phyloP scores from a whole-genome alignment of 2,797 vertebrate genomes.

The Eurystomus glaucurus region DNA sequence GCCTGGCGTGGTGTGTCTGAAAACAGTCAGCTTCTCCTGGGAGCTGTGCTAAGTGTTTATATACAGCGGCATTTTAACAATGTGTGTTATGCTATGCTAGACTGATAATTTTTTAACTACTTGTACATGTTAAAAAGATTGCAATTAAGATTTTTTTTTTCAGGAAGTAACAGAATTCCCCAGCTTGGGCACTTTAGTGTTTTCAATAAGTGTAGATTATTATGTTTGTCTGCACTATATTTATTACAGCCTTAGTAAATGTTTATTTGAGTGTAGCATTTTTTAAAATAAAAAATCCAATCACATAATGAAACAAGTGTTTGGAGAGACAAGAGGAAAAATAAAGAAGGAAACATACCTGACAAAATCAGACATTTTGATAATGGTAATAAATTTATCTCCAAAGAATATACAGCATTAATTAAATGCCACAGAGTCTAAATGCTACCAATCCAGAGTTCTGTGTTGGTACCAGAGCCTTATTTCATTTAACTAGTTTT shows the following conservation, averaged over 20 bases:
- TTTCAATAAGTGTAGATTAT: not conserved
- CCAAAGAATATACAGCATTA: not conserved
- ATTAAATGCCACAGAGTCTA: not conserved
- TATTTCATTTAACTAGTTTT: not conserved
- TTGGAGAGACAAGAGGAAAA: not conserved
- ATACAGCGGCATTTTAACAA: not conserved
- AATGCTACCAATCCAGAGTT: not conserved
- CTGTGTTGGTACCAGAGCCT: not conserved
- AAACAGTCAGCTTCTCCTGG: not conserved
- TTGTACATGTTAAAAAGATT: not conserved
- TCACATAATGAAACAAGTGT: not conserved
- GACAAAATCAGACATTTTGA: not conserved
- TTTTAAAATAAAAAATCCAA: not conserved
- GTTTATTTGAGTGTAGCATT: not conserved
- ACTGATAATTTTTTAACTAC: not conserved
- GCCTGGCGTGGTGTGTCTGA: not conserved
- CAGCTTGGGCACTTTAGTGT: not conserved
- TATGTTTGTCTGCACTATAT: not conserved
- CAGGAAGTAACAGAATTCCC: not conserved
- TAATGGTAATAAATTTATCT: not conserved
- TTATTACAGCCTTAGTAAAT: not conserved
- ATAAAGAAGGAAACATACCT: not conserved
- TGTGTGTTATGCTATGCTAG: not conserved
- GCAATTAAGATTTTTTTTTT: not conserved
- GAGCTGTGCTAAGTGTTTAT: not conserved